Evolutionary conservation across 2,113 vertebrate species (phyloP), one percentile per base, ranked within the genome.

Genomic region (Nycticebus coucang): DNA sequence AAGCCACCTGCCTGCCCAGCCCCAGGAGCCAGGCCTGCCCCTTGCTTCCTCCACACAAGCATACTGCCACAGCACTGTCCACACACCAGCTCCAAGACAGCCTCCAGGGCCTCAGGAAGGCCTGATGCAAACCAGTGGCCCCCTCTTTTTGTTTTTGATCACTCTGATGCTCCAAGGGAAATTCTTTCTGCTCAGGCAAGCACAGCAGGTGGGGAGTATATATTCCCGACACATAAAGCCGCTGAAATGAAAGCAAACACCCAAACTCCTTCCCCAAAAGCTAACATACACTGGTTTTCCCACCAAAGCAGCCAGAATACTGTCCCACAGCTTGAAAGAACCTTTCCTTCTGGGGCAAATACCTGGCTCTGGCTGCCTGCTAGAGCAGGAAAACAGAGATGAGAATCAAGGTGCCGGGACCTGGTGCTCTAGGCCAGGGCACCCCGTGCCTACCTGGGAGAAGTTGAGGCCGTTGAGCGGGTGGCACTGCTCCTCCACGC

Each of bases 381-480:
- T 19, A 0, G 30, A 75, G 26, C 64, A 87, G 26, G 62, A 85
- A 69, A 72, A 45, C 26, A 28, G 53, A 72, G 53, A 24, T 45
- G 57, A 86, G 26, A 41, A 53, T 19, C 14, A 4, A 35, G 59
- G 60, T 0, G 2, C 72, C 2, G 7, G 35, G 9, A 68, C 60
- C n/a, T 13, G 24, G 71, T 8, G 74, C 66, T 24, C 21, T 0
- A 26, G 26, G 33, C 37, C 6, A 0, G 53, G 50, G 57, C 0
- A 50, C 74, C 10, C 0, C 4, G 0, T 2, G 57, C 93, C 92
- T 98, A 99, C 99, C 99, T 99, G 99, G 96, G 99, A 99, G 98
- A 99, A 99, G 98, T 99, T 99, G 97, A 99, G 99, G 59, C 99
- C 99, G 0, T 99, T 99, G 90, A 99, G 99, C 0, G 99, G 99